Evolutionary conservation across 2,797 vertebrate genomes (phyloP).

Genomic region (Mus caroli): DNA sequence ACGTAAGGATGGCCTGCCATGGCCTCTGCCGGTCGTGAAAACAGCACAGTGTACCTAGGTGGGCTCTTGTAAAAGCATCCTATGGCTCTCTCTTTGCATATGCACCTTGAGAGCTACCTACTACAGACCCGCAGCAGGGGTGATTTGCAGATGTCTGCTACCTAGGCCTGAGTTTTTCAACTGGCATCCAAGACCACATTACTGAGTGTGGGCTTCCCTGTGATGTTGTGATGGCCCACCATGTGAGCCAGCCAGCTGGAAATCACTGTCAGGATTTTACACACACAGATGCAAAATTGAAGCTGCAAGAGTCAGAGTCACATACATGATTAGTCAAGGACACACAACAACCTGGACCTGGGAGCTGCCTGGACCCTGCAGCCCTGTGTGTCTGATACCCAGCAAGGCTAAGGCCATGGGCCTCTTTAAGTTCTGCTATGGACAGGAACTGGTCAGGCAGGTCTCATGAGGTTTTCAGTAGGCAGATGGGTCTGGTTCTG

Average conservation of each 20-base stretch:
- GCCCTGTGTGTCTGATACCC: background rate
- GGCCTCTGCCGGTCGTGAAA: background rate
- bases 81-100: background rate
- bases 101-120: background rate
- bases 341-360: background rate
- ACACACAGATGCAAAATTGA: fast-evolving
- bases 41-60: background rate
- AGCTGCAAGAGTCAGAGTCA: background rate
- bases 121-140: background rate
- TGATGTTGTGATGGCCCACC: too few relatives aligned
- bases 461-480: background rate
- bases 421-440: too few relatives aligned
- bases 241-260: background rate
- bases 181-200: too few relatives aligned
- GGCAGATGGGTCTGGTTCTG: background rate
- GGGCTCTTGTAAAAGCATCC: too few relatives aligned
- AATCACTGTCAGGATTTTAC: background rate
- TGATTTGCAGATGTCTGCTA: background rate
- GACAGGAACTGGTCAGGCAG: background rate
- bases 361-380: too few relatives aligned
- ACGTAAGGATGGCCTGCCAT: background rate
- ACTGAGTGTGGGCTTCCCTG: background rate
- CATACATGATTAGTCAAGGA: fast-evolving
- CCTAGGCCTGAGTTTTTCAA: background rate
- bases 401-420: too few relatives aligned